A percentile compares a stretch with the other conserved stretches of the same genome.
phyloP scores from a whole-genome alignment of 2,797 vertebrate genomes.

The Scolopax rusticola region DNA sequence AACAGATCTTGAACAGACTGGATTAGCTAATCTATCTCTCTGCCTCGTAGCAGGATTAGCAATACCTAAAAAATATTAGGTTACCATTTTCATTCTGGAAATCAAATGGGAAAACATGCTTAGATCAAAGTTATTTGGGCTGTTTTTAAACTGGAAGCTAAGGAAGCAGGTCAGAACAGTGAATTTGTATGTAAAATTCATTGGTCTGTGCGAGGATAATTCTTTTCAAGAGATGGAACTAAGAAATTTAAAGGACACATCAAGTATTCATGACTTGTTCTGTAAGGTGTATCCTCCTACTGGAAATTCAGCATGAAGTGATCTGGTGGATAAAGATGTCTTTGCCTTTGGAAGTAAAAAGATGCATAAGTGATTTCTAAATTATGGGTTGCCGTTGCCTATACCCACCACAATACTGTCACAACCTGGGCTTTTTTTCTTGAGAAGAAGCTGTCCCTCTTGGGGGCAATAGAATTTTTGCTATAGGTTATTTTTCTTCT shows the following conservation, averaged over 20 bases:
- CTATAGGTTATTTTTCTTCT: background rate
- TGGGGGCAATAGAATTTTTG: background rate
- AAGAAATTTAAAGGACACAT: conserved; percentile 64
- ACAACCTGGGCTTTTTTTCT: background rate
- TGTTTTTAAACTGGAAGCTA: background rate
- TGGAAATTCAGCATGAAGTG: conserved; percentile 49
- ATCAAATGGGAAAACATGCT: background rate
- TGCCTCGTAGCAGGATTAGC: background rate
- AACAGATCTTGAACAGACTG: background rate
- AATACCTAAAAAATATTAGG: background rate
- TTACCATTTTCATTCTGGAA: background rate
- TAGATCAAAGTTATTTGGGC: background rate
- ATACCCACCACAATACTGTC: background rate
- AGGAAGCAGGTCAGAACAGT: background rate
- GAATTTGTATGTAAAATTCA: conserved; percentile 20
- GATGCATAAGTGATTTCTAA: background rate
- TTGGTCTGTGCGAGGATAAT: conserved; percentile 33
- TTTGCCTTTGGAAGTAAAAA: conserved; percentile 14
- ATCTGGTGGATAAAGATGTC: conserved; percentile 18
- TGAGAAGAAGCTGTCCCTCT: background rate
- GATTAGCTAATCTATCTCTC: background rate
- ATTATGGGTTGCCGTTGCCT: background rate
- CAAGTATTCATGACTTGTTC: conserved; percentile 62
- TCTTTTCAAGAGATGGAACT: conserved; percentile 30
- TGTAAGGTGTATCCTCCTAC: conserved; percentile 11